Conservation (phyloP, 2,797 vertebrate species). For the Tenualosa thibaudeaui region DNA sequence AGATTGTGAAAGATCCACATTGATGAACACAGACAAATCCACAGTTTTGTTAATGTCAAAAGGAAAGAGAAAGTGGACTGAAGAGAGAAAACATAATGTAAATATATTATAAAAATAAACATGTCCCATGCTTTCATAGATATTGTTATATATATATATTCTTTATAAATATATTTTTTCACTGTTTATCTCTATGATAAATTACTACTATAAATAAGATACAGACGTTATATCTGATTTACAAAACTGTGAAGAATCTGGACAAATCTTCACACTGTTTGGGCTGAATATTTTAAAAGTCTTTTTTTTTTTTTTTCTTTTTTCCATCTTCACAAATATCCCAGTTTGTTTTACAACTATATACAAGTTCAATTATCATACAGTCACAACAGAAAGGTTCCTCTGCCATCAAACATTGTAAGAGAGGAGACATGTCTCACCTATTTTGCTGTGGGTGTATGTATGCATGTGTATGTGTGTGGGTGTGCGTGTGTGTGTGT, state of each 20-base stretch:
- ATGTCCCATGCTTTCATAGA: conserved; percentile 76
- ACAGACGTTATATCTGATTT: conserved; percentile 59
- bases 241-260: conserved; percentile 70
- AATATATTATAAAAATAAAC: conserved; percentile 82
- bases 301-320: conserved; percentile 2
- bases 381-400: conserved; percentile 54
- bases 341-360: conserved; percentile 56
- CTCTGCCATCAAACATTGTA: conserved; percentile 60
- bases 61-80: conserved; percentile 60
- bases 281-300: conserved; percentile 68
- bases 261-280: conserved; percentile 65
- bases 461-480: background rate
- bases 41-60: conserved; percentile 34
- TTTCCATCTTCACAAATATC: conserved; percentile 63
- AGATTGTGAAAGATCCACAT: conserved; percentile 54
- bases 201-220: conserved; percentile 78
- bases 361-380: conserved; percentile 68
- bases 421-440: conserved; percentile 50
- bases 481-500: background rate
- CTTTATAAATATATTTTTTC: conserved; percentile 79
- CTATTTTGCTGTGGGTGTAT: conserved; percentile 38
- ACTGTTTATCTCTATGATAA: conserved; percentile 77
- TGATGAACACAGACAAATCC: conserved; percentile 64
- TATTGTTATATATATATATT: conserved; percentile 62
- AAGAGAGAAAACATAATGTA: conserved; percentile 57